Evolutionary conservation across 2,888 invertebrate species (phyloP).

Genomic region (Scelioninae gen. 1): DNA sequence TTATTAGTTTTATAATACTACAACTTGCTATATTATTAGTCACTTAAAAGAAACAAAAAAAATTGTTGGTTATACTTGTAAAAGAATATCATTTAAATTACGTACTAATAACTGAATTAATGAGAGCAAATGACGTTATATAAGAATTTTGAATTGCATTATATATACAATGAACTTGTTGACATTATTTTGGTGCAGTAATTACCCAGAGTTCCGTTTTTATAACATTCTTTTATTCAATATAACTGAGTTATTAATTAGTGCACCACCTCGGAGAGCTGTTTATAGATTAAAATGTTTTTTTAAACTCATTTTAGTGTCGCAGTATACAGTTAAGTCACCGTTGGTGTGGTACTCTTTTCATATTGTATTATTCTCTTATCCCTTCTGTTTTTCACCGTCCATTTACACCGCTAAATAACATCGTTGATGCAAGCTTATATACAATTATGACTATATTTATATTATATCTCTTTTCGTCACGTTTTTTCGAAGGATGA

Average conservation of each 20-base stretch:
- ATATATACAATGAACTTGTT: conserved; percentile 24
- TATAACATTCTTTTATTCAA: conserved; percentile 26
- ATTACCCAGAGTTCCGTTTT: conserved; percentile 1
- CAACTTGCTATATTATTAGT: too few relatives aligned
- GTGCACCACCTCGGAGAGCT: conserved; percentile 31
- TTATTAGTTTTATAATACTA: too few relatives aligned
- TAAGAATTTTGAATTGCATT: neutral
- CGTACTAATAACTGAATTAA: too few relatives aligned
- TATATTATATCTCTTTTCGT: conserved; percentile 2
- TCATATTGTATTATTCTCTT: conserved; percentile 41
- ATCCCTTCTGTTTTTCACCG: conserved; percentile 39
- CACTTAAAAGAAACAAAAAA: too few relatives aligned
- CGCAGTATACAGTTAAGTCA: conserved; percentile 36
- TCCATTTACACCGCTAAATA: conserved; percentile 51
- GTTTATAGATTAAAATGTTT: conserved; percentile 48
- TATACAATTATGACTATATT: conserved; percentile 36
- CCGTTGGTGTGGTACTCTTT: conserved; percentile 27
- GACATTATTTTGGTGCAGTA: conserved; percentile 15
- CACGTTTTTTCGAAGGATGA: conserved; percentile 3
- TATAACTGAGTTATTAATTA: conserved; percentile 39
- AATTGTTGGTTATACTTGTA: too few relatives aligned
- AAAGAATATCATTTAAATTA: too few relatives aligned
- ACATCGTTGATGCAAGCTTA: conserved; percentile 31
- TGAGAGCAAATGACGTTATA: neutral
- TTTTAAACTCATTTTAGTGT: conserved; percentile 45